Base-by-base conservation (phyloP, 2,888 invertebrate genomes). In the Hirudinaria manillensis region DNA sequence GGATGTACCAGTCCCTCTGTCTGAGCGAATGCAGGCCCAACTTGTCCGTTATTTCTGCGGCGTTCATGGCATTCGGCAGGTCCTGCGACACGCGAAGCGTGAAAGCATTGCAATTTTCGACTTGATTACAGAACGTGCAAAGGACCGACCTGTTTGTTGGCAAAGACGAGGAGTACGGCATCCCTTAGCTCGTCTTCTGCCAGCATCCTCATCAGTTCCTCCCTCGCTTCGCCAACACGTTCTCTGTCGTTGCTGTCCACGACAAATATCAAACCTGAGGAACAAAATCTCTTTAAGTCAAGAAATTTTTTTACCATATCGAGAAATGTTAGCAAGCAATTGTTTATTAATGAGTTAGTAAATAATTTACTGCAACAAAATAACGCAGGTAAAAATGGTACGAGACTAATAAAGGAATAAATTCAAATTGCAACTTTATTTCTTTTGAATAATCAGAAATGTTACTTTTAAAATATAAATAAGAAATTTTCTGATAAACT, bases 191-290 rank as follows among this genome's bases (percentile, higher is more conserved):
- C 98, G 87, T 99, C 98, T 89, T 99, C 98, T 81, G 95, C 94
- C 87, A 99, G 88, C 98, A 99, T 98, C 87, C 97, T 89, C 94
- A 94, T 94, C 85, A 99, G 89, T 88, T 99, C 98, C 87, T 99
- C 97, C 84, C 95, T 91, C 82, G 97, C 98, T 87, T 99, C 98
- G 70, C 94, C 94, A 82, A 98, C 93, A 90, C 97, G 92, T 89
- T 99, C 98, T 87, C 97, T 90, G 88, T 99, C 98, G 88, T 98
- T 99, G 89, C 96, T 97, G 90, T 99, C 98, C 87, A 99, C 97
- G 87, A 99, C 98, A 87, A 99, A 99, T 88, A 99, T 99, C 88
- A 99, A 82, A 79, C 87, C 87, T 87, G 75, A 27, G 77, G 61
- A 70, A 45, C 6, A 45, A n/a, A n/a, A n/a, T n/a, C n/a, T n/a